Evolutionary conservation across 2,888 invertebrate species (phyloP), one percentile per base, ranked within the genome.

Genomic region (Julus scandinavius): DNA sequence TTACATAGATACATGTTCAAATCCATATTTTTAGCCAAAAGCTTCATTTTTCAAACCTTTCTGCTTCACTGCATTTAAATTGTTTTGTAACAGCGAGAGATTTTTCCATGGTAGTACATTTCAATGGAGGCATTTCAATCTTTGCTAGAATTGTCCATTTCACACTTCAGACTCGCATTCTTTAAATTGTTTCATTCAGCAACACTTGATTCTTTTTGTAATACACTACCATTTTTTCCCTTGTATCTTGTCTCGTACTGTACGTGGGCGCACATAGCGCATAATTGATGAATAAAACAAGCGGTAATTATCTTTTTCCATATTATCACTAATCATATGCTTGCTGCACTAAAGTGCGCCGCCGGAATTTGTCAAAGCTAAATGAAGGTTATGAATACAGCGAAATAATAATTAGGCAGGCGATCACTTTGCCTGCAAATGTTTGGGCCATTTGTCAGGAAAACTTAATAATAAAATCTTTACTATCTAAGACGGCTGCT

Each of bases 381-480:
- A 72, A 29, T 72, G 72, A 29, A 29, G 72, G 72, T 72, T 72
- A 72, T 72, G 72, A 72, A 72, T 72, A 72, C 29, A 72, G 72
- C 72, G 72, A 72, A 72, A 72, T 11, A 72, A 72, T 72, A 72
- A 72, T 72, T 72, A 72, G 72, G 72, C 72, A 72, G 72, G 29
- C 72, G 20, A 72, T 72, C 72, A n/a, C 72, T 72, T 72, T 29
- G 72, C 72, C 72, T 72, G 29, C 20, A 72, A 72, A 72, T 29
- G 72, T 72, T 72, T 72, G 72, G 72, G 72, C 72, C 20, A 72
- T 72, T 72, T 72, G 72, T 72, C 72, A 72, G 72, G 72, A 72
- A 72, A 72, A 72, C 72, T 72, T 72, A 72, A 72, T 72, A 72
- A 72, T 72, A 72, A 72, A 72, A 72, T 72, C 72, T 72, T 72